phyloP scores from a whole-genome alignment of 2,113 vertebrate species.

The Lagopus leucura region DNA sequence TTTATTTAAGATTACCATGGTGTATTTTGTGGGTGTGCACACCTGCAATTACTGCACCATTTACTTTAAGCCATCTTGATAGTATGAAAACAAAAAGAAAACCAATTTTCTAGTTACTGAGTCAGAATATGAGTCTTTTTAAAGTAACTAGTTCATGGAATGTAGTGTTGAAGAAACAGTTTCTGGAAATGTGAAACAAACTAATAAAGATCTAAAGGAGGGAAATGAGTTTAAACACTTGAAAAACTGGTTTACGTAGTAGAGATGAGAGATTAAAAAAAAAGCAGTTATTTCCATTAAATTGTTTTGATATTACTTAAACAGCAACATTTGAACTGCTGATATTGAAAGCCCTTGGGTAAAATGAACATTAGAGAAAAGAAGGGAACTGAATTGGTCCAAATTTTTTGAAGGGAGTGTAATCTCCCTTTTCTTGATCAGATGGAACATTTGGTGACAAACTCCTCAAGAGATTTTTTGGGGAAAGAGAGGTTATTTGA shows the following conservation, averaged over 20 bases:
- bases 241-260: constrained; percentile 1
- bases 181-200: not conserved
- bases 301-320: not conserved
- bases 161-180: not conserved
- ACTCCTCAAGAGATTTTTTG: not conserved
- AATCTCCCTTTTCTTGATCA: constrained; percentile 3
- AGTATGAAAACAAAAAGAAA: not conserved
- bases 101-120: not conserved
- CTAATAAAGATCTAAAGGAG: not conserved
- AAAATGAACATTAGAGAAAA: not conserved
- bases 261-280: not conserved
- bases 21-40: not conserved
- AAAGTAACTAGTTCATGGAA: constrained; percentile 35
- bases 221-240: not conserved
- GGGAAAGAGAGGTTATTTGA: constrained; percentile 4
- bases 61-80: not conserved
- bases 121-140: constrained; percentile 6
- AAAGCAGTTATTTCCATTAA: not conserved
- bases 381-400: not conserved
- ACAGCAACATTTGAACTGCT: not conserved
- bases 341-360: not conserved
- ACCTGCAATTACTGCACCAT: not conserved
- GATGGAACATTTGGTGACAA: constrained; percentile 32
- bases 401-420: not conserved
- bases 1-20: not conserved